Evolutionary conservation across 2,797 vertebrate genomes (phyloP), one percentile per base, ranked within the genome.

Genomic region (Cryptoblepharus egeriae): DNA sequence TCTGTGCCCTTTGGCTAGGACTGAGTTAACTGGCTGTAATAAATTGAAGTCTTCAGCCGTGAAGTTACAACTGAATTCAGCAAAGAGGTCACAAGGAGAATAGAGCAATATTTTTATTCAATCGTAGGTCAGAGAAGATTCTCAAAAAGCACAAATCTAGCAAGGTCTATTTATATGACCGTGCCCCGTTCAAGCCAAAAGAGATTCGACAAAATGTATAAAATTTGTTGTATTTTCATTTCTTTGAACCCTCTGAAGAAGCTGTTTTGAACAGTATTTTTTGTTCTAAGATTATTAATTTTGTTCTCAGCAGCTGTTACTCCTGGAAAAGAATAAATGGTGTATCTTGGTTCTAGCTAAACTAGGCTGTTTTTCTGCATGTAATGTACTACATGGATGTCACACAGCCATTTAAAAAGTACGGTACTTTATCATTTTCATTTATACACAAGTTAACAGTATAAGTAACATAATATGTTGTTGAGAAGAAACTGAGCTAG

Each of bases 21-120:
- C 52, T 20, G 10, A 77, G 60, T 63, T 69, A 10, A 20, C 67
- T 76, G 0, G 4, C 52, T 85, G 35, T 79, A 88, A 76, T 39
- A 90, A 83, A 75, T 42, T 73, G 71, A 28, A 16, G 6, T 88
- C 88, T 87, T 71, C 55, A 78, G 74, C 74, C 75, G 39, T 61
- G 67, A 87, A 64, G 75, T 75, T 49, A 49, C 8, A 68, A 77
- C 55, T 87, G 58, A 82, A 55, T 45, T 8, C 60, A 83, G 3
- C 28, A 81, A 30, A 88, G 52, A 81, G 83, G 71, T 39, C 70
- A 87, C 45, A 73, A 85, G 70, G 39, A n/a, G 3, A 72, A 85
- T 0, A 7, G 58, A 79, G 16, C 37, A 57, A 63, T 22, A 65
- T 45, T 45, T 11, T 77, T 69, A 78, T 83, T 81, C 70, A 35